A percentile compares a stretch with the other conserved stretches of the same genome.
Evolutionary conservation across 2,888 invertebrate species (phyloP).

Genomic region (Rhingia rostrata): DNA sequence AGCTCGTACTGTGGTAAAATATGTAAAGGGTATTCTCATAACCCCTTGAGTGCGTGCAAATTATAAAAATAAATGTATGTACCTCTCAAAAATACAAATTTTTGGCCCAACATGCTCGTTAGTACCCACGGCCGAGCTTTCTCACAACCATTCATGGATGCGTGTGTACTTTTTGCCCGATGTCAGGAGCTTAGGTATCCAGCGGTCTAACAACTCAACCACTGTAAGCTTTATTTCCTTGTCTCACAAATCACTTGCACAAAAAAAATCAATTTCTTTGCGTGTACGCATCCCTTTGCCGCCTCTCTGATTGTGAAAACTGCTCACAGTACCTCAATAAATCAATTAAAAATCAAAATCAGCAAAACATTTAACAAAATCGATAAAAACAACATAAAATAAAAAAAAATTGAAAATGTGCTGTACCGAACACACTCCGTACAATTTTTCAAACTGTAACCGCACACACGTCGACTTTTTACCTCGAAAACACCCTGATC

Average conservation of each 20-base stretch:
- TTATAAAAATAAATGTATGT: too few relatives aligned
- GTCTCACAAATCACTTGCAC: neutral
- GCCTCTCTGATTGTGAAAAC: neutral
- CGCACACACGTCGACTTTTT: slow-evolving; percentile 20
- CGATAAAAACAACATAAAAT: neutral
- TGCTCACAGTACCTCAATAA: neutral
- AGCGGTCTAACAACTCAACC: neutral
- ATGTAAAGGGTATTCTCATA: too few relatives aligned
- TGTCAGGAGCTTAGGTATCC: too few relatives aligned
- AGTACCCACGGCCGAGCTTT: too few relatives aligned
- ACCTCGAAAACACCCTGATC: slow-evolving; percentile 27
- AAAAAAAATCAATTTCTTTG: too few relatives aligned
- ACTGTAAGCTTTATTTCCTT: neutral
- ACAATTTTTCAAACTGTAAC: slow-evolving; percentile 25
- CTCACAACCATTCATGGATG: too few relatives aligned
- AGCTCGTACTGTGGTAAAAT: too few relatives aligned
- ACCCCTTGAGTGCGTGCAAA: too few relatives aligned
- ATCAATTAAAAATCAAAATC: neutral
- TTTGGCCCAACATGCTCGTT: too few relatives aligned
- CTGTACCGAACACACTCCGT: slow-evolving; percentile 4
- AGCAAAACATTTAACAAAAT: neutral
- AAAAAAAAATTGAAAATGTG: neutral
- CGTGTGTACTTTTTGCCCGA: too few relatives aligned
- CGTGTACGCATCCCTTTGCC: neutral
- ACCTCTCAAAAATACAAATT: too few relatives aligned